Evolutionary conservation across 1,140 invertebrate genomes (phyloP), one percentile per base, ranked within the genome.

Genomic region (Spodoptera litura): DNA sequence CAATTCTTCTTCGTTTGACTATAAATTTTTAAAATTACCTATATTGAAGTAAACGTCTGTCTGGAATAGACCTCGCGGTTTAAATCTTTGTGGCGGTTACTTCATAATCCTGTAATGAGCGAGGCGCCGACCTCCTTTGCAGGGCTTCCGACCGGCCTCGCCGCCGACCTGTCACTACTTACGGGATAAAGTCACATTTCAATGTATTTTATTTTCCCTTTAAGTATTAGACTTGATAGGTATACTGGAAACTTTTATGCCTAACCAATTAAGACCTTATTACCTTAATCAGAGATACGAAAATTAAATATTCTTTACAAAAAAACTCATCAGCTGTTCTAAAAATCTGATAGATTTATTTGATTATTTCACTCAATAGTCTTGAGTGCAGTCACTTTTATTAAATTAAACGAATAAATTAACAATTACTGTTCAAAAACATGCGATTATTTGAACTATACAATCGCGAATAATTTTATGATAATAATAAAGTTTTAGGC

Each of bases 81-180:
- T 91, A 91, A 93, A 93, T 93, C 91, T 89, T 90, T 81, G 87
- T 86, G 84, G 88, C 79, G 88, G 87, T 87, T 84, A 82, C 74
- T 82, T 81, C 70, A 83, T 94, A 94, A 94, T 94, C 91, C 89
- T 93, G 87, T 94, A 93, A 94, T 78, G 85, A 87, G 86, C 85
- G 85, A 84, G 91, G 91, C 92, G 89, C 91, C 92, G 92, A 85
- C 89, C 90, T 90, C 90, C 71, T 89, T 94, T 76, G 82, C 87
- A 89, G 15, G 92, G 92, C 87, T 93, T 93, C 92, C 53, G 75
- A 27, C 56, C 77, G 85, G 83, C 88, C 88, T 89, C 86, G 76
- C 81, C 31, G 31, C 52, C 61, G 52, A 76, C 73, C 59, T 76
- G 44, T 76, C 44, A 27, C 31, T 66, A 68, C 74, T 77, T 64